Percentiles rank a stretch among this genome's conserved stretches.
These are phyloP conservation scores for Stenolophus ochropezus DNA, from an alignment of 2,888 invertebrate species.

Conservation along the genomic window DNA sequence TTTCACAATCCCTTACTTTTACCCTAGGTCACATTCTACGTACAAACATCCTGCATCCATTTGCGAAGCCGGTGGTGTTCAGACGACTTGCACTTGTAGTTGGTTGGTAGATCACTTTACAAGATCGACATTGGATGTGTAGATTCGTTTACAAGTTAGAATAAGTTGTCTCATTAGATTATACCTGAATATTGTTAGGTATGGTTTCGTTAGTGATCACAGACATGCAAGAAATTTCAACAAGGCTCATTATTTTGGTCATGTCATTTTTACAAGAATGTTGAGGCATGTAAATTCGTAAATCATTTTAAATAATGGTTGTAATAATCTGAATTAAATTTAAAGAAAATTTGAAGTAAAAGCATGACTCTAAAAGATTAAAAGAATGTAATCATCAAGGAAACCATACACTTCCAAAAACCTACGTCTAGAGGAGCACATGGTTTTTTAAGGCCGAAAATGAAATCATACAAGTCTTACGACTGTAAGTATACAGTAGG, in stretches of 20 bases:
- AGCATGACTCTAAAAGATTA: not conserved
- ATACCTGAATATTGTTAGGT: constrained; percentile 19
- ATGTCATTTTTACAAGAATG: not conserved
- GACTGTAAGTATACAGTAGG: constrained; percentile 50
- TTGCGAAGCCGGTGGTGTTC: constrained; percentile 2
- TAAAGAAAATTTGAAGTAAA: not conserved
- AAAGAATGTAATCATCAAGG: not conserved
- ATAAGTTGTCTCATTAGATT: constrained; percentile 32
- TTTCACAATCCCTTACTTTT: constrained; percentile 40
- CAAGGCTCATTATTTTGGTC: not conserved
- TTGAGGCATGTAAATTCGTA: not conserved
- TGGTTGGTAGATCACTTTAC: constrained; percentile 25
- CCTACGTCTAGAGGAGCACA: constrained; percentile 32
- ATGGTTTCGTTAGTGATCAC: not conserved
- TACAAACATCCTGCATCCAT: constrained; percentile 6
- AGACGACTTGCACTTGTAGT: constrained; percentile 1
- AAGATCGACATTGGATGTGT: constrained; percentile 13
- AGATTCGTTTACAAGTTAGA: constrained; percentile 41
- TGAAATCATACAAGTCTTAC: constrained; percentile 46
- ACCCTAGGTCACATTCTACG: constrained; percentile 41
- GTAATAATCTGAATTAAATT: not conserved
- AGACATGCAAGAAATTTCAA: not conserved
- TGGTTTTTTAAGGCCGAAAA: constrained; percentile 57
- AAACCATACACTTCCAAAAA: constrained; percentile 18
- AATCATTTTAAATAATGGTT: not conserved